Percentiles rank a stretch among this genome's conserved stretches.
phyloP scores from a whole-genome alignment of 2,888 invertebrate species.

The Lordiphosa fenestrarum region DNA sequence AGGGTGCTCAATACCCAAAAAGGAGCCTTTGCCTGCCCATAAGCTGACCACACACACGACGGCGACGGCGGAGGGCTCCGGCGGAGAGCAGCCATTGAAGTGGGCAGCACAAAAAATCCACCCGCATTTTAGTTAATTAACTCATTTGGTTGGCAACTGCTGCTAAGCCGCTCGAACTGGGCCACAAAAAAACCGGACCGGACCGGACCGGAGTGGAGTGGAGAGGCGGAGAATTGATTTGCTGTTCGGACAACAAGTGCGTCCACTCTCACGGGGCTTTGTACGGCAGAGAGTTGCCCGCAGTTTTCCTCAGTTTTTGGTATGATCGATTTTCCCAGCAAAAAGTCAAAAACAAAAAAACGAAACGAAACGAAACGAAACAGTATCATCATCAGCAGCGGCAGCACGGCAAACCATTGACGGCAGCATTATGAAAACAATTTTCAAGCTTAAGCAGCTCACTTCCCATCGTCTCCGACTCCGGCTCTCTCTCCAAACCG shows the following conservation, averaged over 20 bases:
- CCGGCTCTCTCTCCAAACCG: no score
- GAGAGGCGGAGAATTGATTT: constrained; percentile 64
- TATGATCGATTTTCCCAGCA: constrained; percentile 60
- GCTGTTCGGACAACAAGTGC: constrained; percentile 68
- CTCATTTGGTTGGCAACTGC: constrained; percentile 78
- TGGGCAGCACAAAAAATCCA: constrained; percentile 53
- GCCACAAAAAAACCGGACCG: constrained; percentile 45
- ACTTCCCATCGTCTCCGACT: constrained; percentile 29
- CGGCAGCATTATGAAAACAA: constrained; percentile 66
- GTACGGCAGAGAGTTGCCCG: constrained; percentile 23
- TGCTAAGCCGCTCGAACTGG: constrained; percentile 63
- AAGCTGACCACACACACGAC: constrained; percentile 69
- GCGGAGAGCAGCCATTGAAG: constrained; percentile 49
- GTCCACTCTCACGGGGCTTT: constrained; percentile 79
- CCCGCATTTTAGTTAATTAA: constrained; percentile 81
- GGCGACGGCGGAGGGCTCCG: constrained; percentile 1
- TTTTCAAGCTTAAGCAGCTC: constrained; percentile 71
- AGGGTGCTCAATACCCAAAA: constrained; percentile 66
- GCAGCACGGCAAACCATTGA: constrained; percentile 25
- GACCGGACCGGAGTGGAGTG: background rate
- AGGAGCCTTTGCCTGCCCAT: constrained; percentile 59
- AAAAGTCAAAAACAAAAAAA: constrained; percentile 59
- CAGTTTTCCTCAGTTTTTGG: constrained; percentile 46
- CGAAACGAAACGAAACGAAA: constrained; percentile 13
- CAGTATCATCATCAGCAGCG: constrained; percentile 33